Evolutionary conservation across 1,140 invertebrate genomes (phyloP), one percentile per base, ranked within the genome.

Genomic region (Polypedilum vanderplanki): DNA sequence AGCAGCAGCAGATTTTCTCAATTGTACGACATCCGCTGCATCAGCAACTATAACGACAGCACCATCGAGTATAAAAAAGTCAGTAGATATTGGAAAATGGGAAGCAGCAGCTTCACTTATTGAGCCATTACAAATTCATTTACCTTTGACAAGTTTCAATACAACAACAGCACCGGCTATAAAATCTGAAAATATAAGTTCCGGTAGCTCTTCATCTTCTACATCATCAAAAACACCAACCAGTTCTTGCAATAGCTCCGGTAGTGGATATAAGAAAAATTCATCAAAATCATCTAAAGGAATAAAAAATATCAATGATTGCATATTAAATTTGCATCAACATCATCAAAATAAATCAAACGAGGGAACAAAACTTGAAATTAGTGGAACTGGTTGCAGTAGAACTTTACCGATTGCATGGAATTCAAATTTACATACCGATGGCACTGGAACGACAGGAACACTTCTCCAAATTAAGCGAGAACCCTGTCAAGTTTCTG

Each of bases 401-500:
- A n/a, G 65, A 18, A 70, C 65, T 7, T 18, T 70, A 22, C 65
- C 65, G 5, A 18, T 70, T 70, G 20, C 65, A 70, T 70, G 65
- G 65, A 70, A 70, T 70, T 22, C 17, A 70, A 70, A 22, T 70
- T 1, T 1, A 15, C 8, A 57, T 22, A 70, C 17, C 20, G 65
- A 10, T 70, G 20, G 65, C 5, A 70, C 17, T 70, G 17, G n/a
- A 70, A 64, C 41, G 75, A 22, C 73, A 74, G 18, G 40, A 80
- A 75, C 22, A 46, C 81, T 83, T 76, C 79, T 85, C 40, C 83
- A 84, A 76, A 85, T 89, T 8, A 89, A 88, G 79, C 85, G 87
- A 64, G 87, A 88, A 79, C 87, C 87, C 12, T 89, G 87, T 78
- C 88, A 88, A 82, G 87, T 89, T 74, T 87, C 87, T 74, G 88